Evolutionary conservation across 1,140 invertebrate genomes (phyloP), one percentile per base, ranked within the genome.

Genomic region (Drosophila pruinosa): DNA sequence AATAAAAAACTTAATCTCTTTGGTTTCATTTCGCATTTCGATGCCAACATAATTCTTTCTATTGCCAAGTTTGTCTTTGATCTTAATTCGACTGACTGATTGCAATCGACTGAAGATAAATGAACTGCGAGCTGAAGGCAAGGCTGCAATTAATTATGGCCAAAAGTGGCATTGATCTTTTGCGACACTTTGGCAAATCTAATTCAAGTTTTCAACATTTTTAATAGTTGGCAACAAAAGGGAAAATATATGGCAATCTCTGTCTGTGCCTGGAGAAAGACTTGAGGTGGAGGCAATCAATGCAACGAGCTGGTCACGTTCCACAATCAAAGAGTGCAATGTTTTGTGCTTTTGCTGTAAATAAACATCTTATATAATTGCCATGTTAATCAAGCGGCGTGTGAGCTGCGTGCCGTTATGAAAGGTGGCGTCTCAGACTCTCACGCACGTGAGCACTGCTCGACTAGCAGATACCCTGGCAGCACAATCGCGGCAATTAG

Each of bases 361-460:
- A 26, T 7, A 26, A 24, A n/a, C 7, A 15, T 43, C 21, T 28
- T n/a, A 72, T 52, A 47, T 67, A 67, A 67, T 72, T 68, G 63
- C 17, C 34, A n/a, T n/a, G 28, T 64, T 72, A 68, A 72, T 72
- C 70, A 72, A 38, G 48, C 19, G 56, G 34, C 70, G 70, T 68
- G 63, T 45, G 70, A 52, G 69, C 53, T 72, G 69, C 62, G 68
- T 58, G 68, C 61, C 24, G 52, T 43, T 58, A 47, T 53, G 22
- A 62, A 54, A 36, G 41, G 45, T 67, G 69, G 69, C 69, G 69
- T 63, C 63, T 56, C 39, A 21, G 69, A 62, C 63, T 56, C 39
- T 15, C 41, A 52, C 41, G 41, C 22, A 8, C 14, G 2, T 14
- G 12, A 24, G 47, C 47, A 24, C 47, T 21, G 4, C 3, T 15